Conservation (phyloP, 2,888 invertebrate genomes). For the Synanthedon formicaeformis region DNA sequence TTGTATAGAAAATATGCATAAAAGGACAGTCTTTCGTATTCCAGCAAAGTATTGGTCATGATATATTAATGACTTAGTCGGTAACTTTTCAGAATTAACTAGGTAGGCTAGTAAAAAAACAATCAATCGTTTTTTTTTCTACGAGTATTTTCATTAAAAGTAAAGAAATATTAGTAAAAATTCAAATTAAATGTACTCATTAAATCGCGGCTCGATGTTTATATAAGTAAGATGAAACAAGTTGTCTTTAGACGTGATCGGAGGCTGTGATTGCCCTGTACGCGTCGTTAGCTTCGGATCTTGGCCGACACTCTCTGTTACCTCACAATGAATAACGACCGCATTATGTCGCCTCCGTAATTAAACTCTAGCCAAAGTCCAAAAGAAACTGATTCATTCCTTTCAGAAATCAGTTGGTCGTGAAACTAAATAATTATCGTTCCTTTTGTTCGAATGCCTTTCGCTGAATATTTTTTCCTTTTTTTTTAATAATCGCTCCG, state of each 20-base stretch:
- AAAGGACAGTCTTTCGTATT: no score
- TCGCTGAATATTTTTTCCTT: not conserved
- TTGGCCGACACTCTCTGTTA: not conserved
- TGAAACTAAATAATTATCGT: constrained; percentile 18
- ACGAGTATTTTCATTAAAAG: no score
- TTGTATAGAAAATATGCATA: no score
- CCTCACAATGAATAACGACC: constrained; percentile 5
- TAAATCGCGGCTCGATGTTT: no score
- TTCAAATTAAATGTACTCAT: no score
- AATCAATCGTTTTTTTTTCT: no score
- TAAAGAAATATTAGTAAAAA: no score
- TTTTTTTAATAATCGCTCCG: not conserved
- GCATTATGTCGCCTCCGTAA: constrained; percentile 14
- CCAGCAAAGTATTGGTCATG: no score
- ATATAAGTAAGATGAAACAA: not conserved
- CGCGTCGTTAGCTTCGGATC: not conserved
- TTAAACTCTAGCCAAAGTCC: constrained; percentile 13
- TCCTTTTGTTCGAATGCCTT: constrained; percentile 12
- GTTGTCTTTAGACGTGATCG: not conserved
- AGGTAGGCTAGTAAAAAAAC: no score
- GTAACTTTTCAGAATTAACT: no score
- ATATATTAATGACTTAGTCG: no score
- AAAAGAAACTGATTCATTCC: constrained; percentile 18
- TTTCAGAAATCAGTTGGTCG: constrained; percentile 15
- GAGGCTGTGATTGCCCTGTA: not conserved